phyloP scores from a whole-genome alignment of 2,113 vertebrate genomes.

The Leptosomus discolor region DNA sequence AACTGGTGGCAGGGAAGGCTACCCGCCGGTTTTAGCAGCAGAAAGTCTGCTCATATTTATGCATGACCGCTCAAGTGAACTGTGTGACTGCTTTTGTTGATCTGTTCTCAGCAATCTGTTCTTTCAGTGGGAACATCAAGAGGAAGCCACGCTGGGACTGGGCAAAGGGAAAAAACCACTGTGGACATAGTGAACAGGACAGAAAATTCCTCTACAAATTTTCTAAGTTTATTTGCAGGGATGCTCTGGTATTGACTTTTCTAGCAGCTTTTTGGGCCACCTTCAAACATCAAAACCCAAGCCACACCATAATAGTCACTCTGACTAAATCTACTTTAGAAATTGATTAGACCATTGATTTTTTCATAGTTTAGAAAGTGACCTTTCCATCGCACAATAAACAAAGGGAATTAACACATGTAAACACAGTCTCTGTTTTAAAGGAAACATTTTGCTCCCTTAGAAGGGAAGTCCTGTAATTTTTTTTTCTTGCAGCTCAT shows the following conservation, averaged over 20 bases:
- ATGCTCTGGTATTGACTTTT: neutral
- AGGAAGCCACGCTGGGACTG: neutral
- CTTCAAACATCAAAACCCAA: slow-evolving; percentile 2
- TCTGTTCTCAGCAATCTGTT: neutral
- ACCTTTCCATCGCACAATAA: slow-evolving; percentile 37
- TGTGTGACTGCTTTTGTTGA: slow-evolving; percentile 46
- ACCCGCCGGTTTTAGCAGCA: neutral
- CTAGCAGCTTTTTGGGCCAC: neutral
- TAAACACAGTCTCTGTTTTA: neutral
- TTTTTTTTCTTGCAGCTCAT: neutral
- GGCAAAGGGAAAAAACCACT: neutral
- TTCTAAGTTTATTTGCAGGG: neutral
- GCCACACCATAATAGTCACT: neutral
- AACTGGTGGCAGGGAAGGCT: neutral
- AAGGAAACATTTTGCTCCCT: neutral
- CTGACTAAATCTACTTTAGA: slow-evolving; percentile 4
- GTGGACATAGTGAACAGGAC: neutral
- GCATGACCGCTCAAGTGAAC: slow-evolving; percentile 21
- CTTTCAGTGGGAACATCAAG: slow-evolving; percentile 12
- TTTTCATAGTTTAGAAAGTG: slow-evolving; percentile 29
- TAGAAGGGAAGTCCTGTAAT: neutral
- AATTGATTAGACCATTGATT: slow-evolving; percentile 44
- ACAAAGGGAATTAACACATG: neutral
- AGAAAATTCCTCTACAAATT: slow-evolving; percentile 14
- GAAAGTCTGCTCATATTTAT: slow-evolving; percentile 36